Evolutionary conservation across 2,113 vertebrate genomes (phyloP).

Genomic region (Phrynosoma blainvillii): DNA sequence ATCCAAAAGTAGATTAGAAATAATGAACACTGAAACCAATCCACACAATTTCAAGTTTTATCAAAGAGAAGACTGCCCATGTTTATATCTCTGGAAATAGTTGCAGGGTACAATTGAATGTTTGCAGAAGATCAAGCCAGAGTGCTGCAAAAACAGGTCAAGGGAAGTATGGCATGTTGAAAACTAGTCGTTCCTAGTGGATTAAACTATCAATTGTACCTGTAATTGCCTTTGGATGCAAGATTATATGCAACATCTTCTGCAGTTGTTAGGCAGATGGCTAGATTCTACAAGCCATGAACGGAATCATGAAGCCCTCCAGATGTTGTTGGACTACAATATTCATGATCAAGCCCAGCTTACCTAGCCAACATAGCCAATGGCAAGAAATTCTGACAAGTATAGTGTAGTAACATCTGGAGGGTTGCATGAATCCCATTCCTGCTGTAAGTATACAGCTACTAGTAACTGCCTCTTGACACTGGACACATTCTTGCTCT

Average conservation of each 20-base stretch:
- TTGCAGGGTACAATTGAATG: constrained; percentile 65
- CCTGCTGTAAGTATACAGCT: background rate
- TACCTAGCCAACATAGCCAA: too few species aligned
- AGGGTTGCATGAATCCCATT: too few species aligned
- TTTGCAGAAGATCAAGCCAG: constrained; percentile 61
- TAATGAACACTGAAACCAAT: constrained; percentile 60
- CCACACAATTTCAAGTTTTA: constrained; percentile 62
- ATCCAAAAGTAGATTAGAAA: constrained; percentile 45
- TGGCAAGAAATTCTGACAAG: too few species aligned
- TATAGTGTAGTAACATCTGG: too few species aligned
- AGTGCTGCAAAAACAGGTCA: constrained; percentile 57
- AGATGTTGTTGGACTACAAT: too few species aligned
- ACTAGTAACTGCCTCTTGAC: background rate
- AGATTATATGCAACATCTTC: background rate
- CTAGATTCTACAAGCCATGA: background rate
- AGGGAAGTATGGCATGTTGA: constrained; percentile 40
- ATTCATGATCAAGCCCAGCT: too few species aligned
- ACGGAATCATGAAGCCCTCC: too few species aligned
- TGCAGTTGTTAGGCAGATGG: constrained; percentile 24
- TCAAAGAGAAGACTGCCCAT: constrained; percentile 60
- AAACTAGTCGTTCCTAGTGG: constrained; percentile 40
- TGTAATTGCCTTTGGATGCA: background rate
- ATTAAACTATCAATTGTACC: constrained; percentile 31
- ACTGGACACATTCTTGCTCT: background rate
- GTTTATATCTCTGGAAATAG: constrained; percentile 65